A percentile compares a stretch with the other conserved stretches of the same genome.
These are phyloP conservation scores for Archilochus colubris DNA, from an alignment of 2,113 vertebrate genomes.

Conservation along the genomic window DNA sequence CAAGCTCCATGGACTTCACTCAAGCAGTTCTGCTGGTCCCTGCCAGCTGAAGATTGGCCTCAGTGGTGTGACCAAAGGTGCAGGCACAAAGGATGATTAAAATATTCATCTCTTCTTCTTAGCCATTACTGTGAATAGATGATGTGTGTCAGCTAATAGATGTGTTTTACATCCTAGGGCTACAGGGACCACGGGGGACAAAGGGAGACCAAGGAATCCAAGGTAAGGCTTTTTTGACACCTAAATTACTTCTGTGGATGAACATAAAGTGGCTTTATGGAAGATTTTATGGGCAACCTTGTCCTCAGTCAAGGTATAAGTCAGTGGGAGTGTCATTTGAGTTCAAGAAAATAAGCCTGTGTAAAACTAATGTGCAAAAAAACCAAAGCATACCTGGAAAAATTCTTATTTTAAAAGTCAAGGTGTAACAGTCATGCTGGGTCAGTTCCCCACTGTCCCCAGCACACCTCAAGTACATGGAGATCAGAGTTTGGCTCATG, in stretches of 20 bases:
- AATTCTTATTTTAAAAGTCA: neutral
- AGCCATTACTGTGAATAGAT: neutral
- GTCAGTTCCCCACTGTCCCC: neutral
- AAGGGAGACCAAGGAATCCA: constrained; percentile 66
- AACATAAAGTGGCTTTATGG: constrained; percentile 38
- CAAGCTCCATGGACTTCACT: neutral
- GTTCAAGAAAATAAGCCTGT: neutral
- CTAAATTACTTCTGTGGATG: neutral
- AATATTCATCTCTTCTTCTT: neutral
- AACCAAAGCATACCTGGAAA: neutral
- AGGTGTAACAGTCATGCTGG: rapidly evolving
- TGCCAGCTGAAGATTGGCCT: constrained; percentile 13
- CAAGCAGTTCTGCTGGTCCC: neutral
- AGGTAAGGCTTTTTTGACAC: constrained; percentile 61
- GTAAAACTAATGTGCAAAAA: neutral
- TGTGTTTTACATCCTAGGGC: constrained; percentile 63
- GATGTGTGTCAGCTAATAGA: constrained; percentile 22
- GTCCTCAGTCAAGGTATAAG: neutral
- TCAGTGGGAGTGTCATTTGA: neutral
- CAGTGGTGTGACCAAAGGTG: neutral
- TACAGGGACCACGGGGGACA: constrained; percentile 56
- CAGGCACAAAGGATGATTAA: neutral
- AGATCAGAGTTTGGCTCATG: neutral
- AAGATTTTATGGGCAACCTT: constrained; percentile 42
- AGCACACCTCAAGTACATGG: neutral